These are phyloP conservation scores for Euura lappo DNA, from an alignment of 1,140 invertebrate species.

Conservation along the genomic window DNA sequence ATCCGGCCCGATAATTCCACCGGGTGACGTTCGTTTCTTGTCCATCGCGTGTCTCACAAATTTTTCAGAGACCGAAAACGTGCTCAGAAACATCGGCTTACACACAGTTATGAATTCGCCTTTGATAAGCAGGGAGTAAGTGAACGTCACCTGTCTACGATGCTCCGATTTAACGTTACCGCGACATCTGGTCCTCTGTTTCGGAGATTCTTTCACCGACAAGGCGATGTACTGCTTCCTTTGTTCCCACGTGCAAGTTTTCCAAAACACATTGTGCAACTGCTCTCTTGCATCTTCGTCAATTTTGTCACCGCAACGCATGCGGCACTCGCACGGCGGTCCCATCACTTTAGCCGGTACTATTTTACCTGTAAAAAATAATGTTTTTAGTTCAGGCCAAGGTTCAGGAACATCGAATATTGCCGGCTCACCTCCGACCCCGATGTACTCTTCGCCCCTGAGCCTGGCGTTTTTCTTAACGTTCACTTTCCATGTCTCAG, in stretches of 20 bases:
- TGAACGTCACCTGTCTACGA: constrained; percentile 39
- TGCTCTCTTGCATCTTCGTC: constrained; percentile 31
- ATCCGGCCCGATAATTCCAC: constrained; percentile 35
- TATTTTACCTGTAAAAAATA: constrained; percentile 32
- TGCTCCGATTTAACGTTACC: constrained; percentile 31
- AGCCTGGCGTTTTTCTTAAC: constrained; percentile 41
- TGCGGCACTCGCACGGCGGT: constrained; percentile 34
- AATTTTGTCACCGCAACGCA: constrained; percentile 31
- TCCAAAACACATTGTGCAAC: constrained; percentile 40
- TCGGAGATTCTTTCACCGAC: constrained; percentile 39
- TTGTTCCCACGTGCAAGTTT: constrained; percentile 39
- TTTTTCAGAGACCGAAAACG: constrained; percentile 40
- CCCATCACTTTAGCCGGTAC: constrained; percentile 43
- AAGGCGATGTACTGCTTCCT: constrained; percentile 39
- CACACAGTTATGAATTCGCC: constrained; percentile 38
- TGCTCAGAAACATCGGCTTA: constrained; percentile 44
- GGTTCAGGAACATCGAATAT: neutral
- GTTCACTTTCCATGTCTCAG: constrained; percentile 40
- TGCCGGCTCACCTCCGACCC: constrained; percentile 34
- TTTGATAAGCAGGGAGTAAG: constrained; percentile 35
- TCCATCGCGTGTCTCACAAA: constrained; percentile 39
- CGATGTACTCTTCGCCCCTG: constrained; percentile 38
- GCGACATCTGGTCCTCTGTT: constrained; percentile 35
- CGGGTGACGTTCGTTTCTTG: constrained; percentile 36
- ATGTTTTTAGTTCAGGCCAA: neutral